phyloP scores from a whole-genome alignment of 2,113 vertebrate genomes.

The Sinocyclocheilus anshuiensis region DNA sequence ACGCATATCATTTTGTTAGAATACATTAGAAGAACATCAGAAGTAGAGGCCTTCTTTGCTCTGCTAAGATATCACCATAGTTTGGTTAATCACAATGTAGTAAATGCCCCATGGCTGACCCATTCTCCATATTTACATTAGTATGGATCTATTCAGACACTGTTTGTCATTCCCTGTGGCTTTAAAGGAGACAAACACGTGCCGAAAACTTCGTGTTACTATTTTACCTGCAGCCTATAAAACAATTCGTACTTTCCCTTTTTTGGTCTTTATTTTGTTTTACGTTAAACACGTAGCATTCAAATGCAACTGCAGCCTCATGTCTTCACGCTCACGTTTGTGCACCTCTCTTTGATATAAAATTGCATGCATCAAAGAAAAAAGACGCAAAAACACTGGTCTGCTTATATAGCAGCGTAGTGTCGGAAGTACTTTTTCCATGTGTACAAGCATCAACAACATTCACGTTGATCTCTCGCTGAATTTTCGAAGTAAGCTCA shows the following conservation, averaged over 20 bases:
- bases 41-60: conserved; percentile 22
- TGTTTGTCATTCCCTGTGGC: background rate
- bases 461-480: background rate
- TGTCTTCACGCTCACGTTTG: background rate
- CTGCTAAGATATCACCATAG: background rate
- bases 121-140: background rate
- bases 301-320: background rate
- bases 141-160: background rate
- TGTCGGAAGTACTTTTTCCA: background rate
- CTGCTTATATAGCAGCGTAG: background rate
- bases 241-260: background rate
- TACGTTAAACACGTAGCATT: background rate
- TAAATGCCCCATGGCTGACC: background rate
- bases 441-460: background rate
- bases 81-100: background rate
- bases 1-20: background rate
- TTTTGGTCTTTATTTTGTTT: background rate
- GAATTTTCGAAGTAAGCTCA: background rate
- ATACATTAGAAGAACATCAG: background rate
- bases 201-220: background rate
- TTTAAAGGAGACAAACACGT: background rate
- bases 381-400: background rate
- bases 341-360: background rate
- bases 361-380: background rate
- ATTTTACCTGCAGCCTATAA: background rate